Conservation (phyloP, 2,888 invertebrate species). For the Ennomos erosarius region DNA sequence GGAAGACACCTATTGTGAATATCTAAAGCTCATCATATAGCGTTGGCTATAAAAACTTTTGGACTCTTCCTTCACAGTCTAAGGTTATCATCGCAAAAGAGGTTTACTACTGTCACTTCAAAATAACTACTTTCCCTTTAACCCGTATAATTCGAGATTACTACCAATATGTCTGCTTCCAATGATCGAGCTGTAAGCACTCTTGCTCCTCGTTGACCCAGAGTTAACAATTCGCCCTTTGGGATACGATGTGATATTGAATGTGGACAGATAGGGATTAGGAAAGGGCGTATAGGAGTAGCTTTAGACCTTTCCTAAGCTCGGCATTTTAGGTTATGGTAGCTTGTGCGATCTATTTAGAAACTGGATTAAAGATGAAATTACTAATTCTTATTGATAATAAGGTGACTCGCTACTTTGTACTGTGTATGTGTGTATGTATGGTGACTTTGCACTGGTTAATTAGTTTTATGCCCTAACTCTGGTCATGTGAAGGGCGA, state of each 20-base stretch:
- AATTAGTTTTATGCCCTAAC: no score
- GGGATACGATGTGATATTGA: conserved; percentile 30
- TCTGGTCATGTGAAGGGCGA: no score
- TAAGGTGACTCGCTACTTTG: no score
- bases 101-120: conserved; percentile 21
- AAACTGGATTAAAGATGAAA: no score
- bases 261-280: conserved; percentile 27
- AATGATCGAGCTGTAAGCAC: conserved; percentile 41
- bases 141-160: conserved; percentile 30
- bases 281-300: conserved; percentile 10
- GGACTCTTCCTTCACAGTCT: conserved; percentile 9
- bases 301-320: conserved; percentile 7
- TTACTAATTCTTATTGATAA: no score
- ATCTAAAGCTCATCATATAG: no score
- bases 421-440: no score
- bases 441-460: no score
- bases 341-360: no score
- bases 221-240: conserved; percentile 37
- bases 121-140: conserved; percentile 25
- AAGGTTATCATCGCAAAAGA: conserved; percentile 15
- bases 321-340: no score
- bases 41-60: no score
- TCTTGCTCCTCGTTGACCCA: conserved; percentile 36
- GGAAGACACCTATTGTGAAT: no score
- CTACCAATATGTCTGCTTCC: conserved; percentile 27